Percentiles rank a stretch among this genome's conserved stretches.
These are phyloP conservation scores for Dolichallabes microphthalmus DNA, from an alignment of 2,113 vertebrate genomes.

Conservation along the genomic window DNA sequence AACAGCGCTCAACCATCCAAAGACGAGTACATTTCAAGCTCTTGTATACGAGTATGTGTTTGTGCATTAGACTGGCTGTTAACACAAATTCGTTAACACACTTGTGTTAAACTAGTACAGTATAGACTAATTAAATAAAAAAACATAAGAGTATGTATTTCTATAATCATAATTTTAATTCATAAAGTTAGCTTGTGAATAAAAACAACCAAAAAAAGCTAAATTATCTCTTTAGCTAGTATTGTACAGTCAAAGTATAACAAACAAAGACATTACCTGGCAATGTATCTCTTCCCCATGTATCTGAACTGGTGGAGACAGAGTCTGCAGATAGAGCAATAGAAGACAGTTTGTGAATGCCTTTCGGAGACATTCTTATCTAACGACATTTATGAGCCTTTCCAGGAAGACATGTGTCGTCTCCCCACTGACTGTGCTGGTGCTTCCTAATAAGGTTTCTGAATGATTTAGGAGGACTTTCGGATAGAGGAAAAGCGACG, in stretches of 20 bases:
- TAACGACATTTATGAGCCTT: no score
- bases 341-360: not conserved
- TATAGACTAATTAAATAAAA: not conserved
- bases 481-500: no score
- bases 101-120: not conserved
- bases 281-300: slow-evolving; percentile 96
- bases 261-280: slow-evolving; percentile 81
- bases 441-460: no score
- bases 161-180: not conserved
- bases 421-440: no score
- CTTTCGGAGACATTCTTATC: not conserved
- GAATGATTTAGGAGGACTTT: no score
- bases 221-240: not conserved
- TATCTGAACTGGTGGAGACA: slow-evolving; percentile 98
- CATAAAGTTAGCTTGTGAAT: not conserved
- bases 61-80: not conserved
- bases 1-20: not conserved
- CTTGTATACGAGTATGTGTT: not conserved
- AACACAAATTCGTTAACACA: not conserved
- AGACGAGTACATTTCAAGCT: not conserved
- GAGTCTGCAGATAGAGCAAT: slow-evolving; percentile 74
- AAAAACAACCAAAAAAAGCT: not conserved
- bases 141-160: not conserved
- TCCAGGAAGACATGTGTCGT: no score
- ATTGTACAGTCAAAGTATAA: not conserved